These are phyloP conservation scores for Mustela nigripes DNA, from an alignment of 2,113 vertebrate genomes.

Conservation along the genomic window DNA sequence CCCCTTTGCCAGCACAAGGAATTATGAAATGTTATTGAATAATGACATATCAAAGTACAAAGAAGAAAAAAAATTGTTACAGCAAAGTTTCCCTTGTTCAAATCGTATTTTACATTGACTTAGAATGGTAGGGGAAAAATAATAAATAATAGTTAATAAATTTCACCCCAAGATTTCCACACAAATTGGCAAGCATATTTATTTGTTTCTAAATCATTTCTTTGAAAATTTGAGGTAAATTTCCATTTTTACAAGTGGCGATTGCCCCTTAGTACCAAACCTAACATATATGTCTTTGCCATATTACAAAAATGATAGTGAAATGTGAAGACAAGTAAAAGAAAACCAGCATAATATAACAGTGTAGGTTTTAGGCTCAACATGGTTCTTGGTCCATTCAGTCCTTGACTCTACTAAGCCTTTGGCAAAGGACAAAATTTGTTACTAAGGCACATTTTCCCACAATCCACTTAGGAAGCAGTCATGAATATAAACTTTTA, in stretches of 20 bases:
- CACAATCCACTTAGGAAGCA: not conserved
- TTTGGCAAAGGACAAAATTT: slow-evolving; percentile 40
- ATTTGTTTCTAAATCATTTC: not conserved
- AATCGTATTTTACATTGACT: not conserved
- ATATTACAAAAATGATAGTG: slow-evolving; percentile 29
- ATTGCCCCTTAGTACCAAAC: not conserved
- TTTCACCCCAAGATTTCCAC: not conserved
- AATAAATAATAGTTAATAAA: slow-evolving; percentile 10
- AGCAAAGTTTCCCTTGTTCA: not conserved
- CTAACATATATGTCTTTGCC: not conserved
- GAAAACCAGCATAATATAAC: not conserved
- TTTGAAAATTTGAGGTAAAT: slow-evolving; percentile 37
- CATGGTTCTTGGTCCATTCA: not conserved
- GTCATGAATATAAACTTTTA: slow-evolving; percentile 1
- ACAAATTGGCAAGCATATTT: not conserved
- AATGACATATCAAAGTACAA: not conserved
- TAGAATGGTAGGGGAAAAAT: not conserved
- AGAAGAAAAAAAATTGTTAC: not conserved
- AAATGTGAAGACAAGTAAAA: slow-evolving; percentile 35
- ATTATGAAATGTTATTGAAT: slow-evolving; percentile 12
- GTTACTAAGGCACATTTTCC: not conserved
- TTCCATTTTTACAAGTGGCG: not conserved
- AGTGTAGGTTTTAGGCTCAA: not conserved
- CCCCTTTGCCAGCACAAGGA: not conserved
- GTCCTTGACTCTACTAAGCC: not conserved